Evolutionary conservation across 1,140 invertebrate species (phyloP), one percentile per base, ranked within the genome.

Genomic region (Microplitis demolitor): DNA sequence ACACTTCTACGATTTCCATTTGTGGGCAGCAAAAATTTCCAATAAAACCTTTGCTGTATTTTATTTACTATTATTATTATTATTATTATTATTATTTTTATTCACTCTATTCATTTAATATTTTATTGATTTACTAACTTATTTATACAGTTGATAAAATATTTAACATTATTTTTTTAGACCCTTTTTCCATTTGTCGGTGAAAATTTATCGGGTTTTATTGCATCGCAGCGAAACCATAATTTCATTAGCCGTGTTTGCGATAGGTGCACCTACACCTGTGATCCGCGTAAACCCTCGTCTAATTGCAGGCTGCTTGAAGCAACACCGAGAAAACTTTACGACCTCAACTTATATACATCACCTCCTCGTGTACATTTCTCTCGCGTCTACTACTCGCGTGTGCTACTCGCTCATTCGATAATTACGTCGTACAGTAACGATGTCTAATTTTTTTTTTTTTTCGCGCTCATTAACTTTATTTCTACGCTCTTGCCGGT

Each of bases 371-470:
- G 74, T 61, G 63, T 66, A 71, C 39, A 13, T 34, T 45, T 54
- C 50, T 70, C 66, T 70, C 63, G 67, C 71, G 71, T 72, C 67
- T 70, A 9, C 37, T 39, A 39, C 37, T 70, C 63, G 67, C 71
- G 71, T 72, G 71, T 71, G 39, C 39, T 45, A 45, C 39, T 72
- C 54, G 39, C 33, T 58, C 71, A 73, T 76, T 73, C 66, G 69
- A 76, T 73, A 73, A 76, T 76, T 72, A 76, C 62, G 58, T 58
- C 69, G 54, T 73, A 71, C 53, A 70, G 66, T 70, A 69, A 70
- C 72, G 68, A 71, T 69, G 66, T 69, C 66, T 67, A 66, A 62
- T 76, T 63, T 76, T 73, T 74, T 63, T 76, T 73, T 74, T 71
- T 74, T 66, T 69, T 24, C 24, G 24, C 56, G 9, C 64, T 62